Base-by-base conservation (phyloP, 2,888 invertebrate genomes). In the Cephalotes varians region DNA sequence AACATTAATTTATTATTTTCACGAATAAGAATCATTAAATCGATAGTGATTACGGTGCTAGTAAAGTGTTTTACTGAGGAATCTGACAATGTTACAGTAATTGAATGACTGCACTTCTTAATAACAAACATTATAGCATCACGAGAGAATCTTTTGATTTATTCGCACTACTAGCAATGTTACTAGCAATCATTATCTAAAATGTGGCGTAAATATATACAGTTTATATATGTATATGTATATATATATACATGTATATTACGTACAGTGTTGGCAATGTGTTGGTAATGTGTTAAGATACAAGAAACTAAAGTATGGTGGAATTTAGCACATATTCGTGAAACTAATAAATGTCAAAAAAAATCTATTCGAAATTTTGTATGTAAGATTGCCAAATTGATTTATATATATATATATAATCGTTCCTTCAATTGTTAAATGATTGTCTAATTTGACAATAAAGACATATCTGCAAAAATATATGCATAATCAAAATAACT, bases 141-240 rank as follows among this genome's bases (percentile, higher is more conserved):
- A 44, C 54, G 56, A 64, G 25, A 81, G 51, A 76, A 72, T 87
- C 73, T 82, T 81, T 84, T 65, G 65, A 81, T 82, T 82, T 65
- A 47, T 77, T 31, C 65, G 12, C 62, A 51, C 40, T 56, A 58
- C 21, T 76, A 37, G 18, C 25, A 79, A 77, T 56, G 10, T 71
- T 79, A 71, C 5, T 69, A 54, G 34, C 15, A 47, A 54, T 71
- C 34, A 56, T 21, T 77, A 77, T 65, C 51, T 65, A 76, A 10
- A 56, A 34, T 71, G 44, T 25, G 34, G 25, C 7, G 44, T 71
- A 71, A 56, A 71, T 71, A 79, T 71, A 79, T 71, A 71, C 77
- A 69, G n/a, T 44, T 69, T 56, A 44, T 25, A 58, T 56, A 76
- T 76, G 44, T 69, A 77, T 65, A 40, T 56, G 67, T 76, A 34